These are phyloP conservation scores for Aleiodes leptofemur DNA, from an alignment of 2,888 invertebrate species.

Conservation along the genomic window DNA sequence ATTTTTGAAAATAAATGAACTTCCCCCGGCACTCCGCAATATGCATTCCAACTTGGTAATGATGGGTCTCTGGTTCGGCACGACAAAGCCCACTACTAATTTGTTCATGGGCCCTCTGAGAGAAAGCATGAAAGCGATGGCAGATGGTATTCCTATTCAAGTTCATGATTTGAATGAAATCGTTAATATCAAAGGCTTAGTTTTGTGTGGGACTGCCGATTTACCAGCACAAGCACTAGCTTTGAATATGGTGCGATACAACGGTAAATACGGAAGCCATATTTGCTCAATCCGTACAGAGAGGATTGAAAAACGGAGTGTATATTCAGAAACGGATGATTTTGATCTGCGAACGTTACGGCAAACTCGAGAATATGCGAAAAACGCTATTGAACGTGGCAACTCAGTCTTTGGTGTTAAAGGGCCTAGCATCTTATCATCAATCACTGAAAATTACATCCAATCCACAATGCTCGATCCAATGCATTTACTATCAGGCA, in stretches of 20 bases:
- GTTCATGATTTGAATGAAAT: slow-evolving; percentile 19
- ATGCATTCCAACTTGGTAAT: slow-evolving; percentile 41
- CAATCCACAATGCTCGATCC: slow-evolving; percentile 8
- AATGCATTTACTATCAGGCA: too few species aligned
- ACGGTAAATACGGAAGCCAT: slow-evolving; percentile 50
- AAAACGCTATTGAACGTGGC: neutral
- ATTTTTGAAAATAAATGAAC: slow-evolving; percentile 40
- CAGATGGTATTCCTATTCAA: too few species aligned
- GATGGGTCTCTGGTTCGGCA: slow-evolving; percentile 45
- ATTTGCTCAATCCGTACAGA: slow-evolving; percentile 46
- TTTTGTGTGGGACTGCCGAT: slow-evolving; percentile 43
- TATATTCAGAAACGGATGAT: slow-evolving; percentile 26
- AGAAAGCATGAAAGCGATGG: neutral
- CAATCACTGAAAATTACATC: slow-evolving; percentile 43
- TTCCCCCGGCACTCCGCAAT: slow-evolving; percentile 36
- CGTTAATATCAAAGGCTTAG: slow-evolving; percentile 34
- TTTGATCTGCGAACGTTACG: neutral
- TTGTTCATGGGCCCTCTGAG: slow-evolving; percentile 42
- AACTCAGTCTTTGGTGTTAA: slow-evolving; percentile 40
- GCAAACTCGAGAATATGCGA: neutral
- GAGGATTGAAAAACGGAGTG: slow-evolving; percentile 14
- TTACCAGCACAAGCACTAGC: slow-evolving; percentile 46
- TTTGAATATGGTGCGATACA: slow-evolving; percentile 51
- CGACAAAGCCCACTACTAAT: slow-evolving; percentile 38
- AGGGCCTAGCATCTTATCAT: slow-evolving; percentile 46